These are phyloP conservation scores for Athrips mouffetella DNA, from an alignment of 2,888 invertebrate genomes.

Conservation along the genomic window DNA sequence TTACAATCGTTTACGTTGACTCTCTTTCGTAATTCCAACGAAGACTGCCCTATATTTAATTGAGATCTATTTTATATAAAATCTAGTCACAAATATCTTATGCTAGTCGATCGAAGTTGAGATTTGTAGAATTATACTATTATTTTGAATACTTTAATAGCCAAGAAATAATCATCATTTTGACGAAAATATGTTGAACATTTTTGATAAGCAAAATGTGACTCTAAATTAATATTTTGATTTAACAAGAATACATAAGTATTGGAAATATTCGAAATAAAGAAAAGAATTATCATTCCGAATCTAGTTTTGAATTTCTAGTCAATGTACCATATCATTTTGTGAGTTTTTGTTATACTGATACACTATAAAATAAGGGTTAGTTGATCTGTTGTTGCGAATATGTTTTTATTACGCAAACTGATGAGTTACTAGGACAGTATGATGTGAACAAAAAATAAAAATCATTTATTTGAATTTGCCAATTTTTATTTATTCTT, in stretches of 20 bases:
- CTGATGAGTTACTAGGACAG: conserved; percentile 69
- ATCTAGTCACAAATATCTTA: conserved; percentile 70
- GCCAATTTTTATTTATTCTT: conserved; percentile 25
- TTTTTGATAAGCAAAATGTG: too few species aligned
- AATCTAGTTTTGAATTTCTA: conserved; percentile 38
- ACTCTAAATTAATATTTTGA: too few species aligned
- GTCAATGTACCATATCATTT: conserved; percentile 77
- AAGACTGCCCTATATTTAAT: conserved; percentile 78
- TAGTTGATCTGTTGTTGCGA: conserved; percentile 73
- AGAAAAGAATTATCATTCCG: not conserved
- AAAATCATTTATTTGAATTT: conserved; percentile 64
- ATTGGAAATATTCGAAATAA: not conserved
- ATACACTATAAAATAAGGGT: conserved; percentile 56
- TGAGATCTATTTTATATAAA: conserved; percentile 75
- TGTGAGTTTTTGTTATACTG: conserved; percentile 58
- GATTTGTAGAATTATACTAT: conserved; percentile 52
- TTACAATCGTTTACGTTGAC: conserved; percentile 67
- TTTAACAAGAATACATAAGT: too few species aligned
- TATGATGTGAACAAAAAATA: conserved; percentile 73
- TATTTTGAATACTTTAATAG: conserved; percentile 17
- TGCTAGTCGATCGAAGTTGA: conserved; percentile 61
- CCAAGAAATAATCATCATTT: not conserved
- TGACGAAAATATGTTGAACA: not conserved
- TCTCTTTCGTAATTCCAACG: conserved; percentile 73
- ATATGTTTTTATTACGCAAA: conserved; percentile 75